phyloP scores from a whole-genome alignment of 2,888 invertebrate species.

The Penaeus monodon region DNA sequence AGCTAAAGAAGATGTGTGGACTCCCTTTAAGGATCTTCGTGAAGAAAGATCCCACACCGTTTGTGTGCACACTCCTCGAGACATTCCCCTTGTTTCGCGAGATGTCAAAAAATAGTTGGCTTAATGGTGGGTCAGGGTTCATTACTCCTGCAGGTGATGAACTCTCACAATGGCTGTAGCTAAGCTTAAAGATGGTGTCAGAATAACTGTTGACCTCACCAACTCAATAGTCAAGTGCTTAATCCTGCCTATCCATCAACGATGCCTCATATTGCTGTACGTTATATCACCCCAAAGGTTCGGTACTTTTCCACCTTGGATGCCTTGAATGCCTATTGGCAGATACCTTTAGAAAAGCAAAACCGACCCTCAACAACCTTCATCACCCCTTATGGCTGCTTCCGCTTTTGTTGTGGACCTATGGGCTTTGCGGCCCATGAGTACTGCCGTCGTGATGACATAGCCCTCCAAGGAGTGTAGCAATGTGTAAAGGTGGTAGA shows the following conservation, averaged over 20 bases:
- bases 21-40: neutral
- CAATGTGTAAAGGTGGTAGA: no score
- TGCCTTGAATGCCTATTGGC: neutral
- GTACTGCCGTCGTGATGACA: no score
- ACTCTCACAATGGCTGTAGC: constrained; percentile 10
- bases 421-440: no score
- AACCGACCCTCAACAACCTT: no score
- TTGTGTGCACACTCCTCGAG: constrained; percentile 11
- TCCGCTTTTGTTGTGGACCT: no score
- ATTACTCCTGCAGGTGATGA: constrained; percentile 13
- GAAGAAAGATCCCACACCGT: neutral
- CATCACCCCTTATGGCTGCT: no score
- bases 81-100: constrained; percentile 3
- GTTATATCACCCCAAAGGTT: neutral
- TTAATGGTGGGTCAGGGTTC: constrained; percentile 19
- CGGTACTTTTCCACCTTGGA: neutral
- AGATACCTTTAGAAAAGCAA: neutral
- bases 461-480: no score
- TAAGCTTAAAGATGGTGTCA: constrained; percentile 9
- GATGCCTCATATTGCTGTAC: neutral
- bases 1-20: neutral
- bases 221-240: neutral
- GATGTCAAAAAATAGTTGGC: constrained; percentile 8
- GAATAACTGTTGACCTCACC: constrained; percentile 6
- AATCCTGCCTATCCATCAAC: neutral